Evolutionary conservation across 35 echinoderm and acorn worm species (phyloP), one percentile per base, ranked within the genome.

Genomic region (Heliocidaris erythrogramma): DNA sequence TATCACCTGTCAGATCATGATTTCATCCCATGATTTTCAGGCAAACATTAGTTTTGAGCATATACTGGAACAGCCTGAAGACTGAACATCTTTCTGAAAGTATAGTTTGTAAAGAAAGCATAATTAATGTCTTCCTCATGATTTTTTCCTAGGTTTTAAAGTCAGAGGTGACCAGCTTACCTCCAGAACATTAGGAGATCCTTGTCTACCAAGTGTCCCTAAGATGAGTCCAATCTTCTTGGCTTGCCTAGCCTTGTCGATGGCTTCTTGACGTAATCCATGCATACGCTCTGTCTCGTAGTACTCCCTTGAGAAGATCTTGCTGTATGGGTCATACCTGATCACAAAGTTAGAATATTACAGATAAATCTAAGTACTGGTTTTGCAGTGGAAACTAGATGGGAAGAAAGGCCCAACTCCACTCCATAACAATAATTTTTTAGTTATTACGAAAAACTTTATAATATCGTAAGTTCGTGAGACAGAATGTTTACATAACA

Each of bases 291-390:
- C 96, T 13, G 88, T 96, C 85, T 97, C 95, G 87, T 97, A 99
- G 85, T 97, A 97, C 93, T 99, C 97, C 85, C 86, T 95, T 14
- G 91, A 94, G 48, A 99, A 99, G 30, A 97, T 85, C 90, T 99
- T 99, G 48, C 97, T 97, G 97, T 99, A 99, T 0, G 98, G 98
- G 60, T 99, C 98, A 96, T 99, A 99, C 50, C 98, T 98, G 92
- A 32, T 78, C 8, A 50, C 47, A 61, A 13, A 87, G 0, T 85
- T n/a, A 48, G 59, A 95, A 60, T 30, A 31, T 32, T 90, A 42
- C 16, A 24, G 85, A 18, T 86, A 4, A 32, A 86, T 86, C 9
- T 24, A 30, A 86, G 29, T 21, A 32, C 32, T 30, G 85, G 29
- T 87, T 32, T 87, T 87, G 30, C 35, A 5, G 14, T 29, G 85